Base-by-base conservation (phyloP, 2,797 vertebrate genomes). In the Cheirogaleus major region DNA sequence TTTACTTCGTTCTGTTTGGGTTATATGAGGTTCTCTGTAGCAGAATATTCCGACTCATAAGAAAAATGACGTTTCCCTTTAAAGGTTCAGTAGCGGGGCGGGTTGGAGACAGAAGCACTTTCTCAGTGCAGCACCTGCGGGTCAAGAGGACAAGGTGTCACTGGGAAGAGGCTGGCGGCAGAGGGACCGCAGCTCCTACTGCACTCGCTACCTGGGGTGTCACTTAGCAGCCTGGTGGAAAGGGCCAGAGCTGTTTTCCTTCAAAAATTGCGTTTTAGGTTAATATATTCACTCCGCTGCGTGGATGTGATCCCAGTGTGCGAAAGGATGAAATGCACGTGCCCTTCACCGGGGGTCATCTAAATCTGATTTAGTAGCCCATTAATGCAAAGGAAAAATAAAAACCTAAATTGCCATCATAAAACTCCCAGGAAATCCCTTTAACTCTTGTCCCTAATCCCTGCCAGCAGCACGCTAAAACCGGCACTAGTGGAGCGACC, bases 61-160 rank as follows among this genome's bases (percentile, higher is more conserved):
- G 30, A 75, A 13, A 22, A 81, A 30, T 30, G 79, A 32, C 43
- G 55, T 70, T 69, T 20, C 6, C 17, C n/a, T 85, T 13, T 32
- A 23, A 70, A 41, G 22, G 17, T n/a, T 27, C 5, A 72, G 9
- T 15, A 9, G 14, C 11, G 25, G 3, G 4, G 3, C 14, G 80
- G 55, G 12, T 1, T 41, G 22, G n/a, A 55, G 48, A 75, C 4
- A 87, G 15, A n/a, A 57, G 0, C 4, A 41, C 30, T 23, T 35
- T 38, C 55, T 32, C 4, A 48, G 25, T 30, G 15, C 15, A 2
- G 27, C 2, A 0, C 8, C 0, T 0, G 15, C 17, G 35, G 41
- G 10, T 22, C 17, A 30, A n/a, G 25, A 27, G 2, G 5, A 82
- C 35, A 4, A 9, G 1, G 12, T 14, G 4, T 3, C 9, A 30